A percentile compares a stretch with the other conserved stretches of the same genome.
Evolutionary conservation across 2,797 vertebrate species (phyloP).

Genomic region (Anguilla obscura): DNA sequence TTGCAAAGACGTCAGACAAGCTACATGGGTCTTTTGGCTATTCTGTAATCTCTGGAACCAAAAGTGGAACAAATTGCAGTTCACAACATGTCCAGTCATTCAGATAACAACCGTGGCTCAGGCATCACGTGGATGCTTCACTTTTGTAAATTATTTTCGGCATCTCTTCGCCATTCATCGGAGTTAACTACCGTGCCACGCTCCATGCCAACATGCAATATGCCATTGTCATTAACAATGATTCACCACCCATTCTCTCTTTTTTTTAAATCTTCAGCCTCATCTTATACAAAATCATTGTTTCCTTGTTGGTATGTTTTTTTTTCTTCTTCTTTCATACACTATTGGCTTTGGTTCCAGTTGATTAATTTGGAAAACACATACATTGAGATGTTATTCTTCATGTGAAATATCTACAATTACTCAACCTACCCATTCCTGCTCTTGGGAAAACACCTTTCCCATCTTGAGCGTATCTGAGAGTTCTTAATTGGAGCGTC

Average conservation of each 20-base stretch:
- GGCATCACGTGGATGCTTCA: background rate
- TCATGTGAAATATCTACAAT: background rate
- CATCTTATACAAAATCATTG: no score
- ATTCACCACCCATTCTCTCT: background rate
- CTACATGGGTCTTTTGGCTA: background rate
- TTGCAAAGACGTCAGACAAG: background rate
- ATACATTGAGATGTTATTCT: background rate
- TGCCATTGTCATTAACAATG: background rate
- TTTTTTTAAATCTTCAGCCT: background rate
- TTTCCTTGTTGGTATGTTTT: background rate
- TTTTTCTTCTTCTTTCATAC: background rate
- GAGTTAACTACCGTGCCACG: background rate
- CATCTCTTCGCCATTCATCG: background rate
- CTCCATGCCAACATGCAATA: background rate
- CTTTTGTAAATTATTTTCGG: background rate
- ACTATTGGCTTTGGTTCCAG: background rate
- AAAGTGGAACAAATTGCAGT: background rate
- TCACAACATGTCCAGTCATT: background rate
- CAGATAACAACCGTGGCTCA: background rate
- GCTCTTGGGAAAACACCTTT: background rate
- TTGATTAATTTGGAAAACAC: background rate
- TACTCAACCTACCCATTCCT: background rate
- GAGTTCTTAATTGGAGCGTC: slow-evolving; percentile 50
- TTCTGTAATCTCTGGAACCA: background rate
- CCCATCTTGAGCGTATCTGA: slow-evolving; percentile 28